A percentile compares a stretch with the other conserved stretches of the same genome.
Evolutionary conservation across 92 coral and sea anemone genomes (phyloP).

Genomic region (Palythoa caribaeorum): DNA sequence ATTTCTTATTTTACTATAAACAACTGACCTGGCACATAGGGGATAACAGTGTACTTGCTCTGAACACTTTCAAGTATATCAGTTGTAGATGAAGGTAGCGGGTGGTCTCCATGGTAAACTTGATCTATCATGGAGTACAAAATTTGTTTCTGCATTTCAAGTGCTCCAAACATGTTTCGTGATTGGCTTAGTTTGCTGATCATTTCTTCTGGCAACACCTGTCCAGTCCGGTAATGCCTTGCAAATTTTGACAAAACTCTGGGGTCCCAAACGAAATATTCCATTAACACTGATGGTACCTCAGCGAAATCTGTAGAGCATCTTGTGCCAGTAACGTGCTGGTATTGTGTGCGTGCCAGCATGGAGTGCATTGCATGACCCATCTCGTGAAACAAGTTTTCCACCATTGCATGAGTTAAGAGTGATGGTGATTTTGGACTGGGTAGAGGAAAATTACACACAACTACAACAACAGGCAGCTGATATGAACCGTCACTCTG

Average conservation of each 20-base stretch:
- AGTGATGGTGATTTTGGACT: constrained; percentile 76
- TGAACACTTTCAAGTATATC: constrained; percentile 80
- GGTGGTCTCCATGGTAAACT: constrained; percentile 86
- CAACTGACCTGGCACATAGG: constrained; percentile 83
- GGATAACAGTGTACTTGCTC: constrained; percentile 75
- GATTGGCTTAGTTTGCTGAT: constrained; percentile 79
- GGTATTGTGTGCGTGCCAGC: constrained; percentile 95
- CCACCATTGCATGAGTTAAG: constrained; percentile 93
- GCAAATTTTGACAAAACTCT: constrained; percentile 83
- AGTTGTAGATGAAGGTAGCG: constrained; percentile 82
- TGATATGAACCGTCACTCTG: constrained; percentile 92
- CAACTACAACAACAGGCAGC: constrained; percentile 89
- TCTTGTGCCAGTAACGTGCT: constrained; percentile 96
- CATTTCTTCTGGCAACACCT: constrained; percentile 87
- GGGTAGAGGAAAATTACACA: constrained; percentile 96
- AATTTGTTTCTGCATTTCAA: constrained; percentile 97
- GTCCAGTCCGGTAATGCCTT: constrained; percentile 87
- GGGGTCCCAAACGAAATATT: constrained; percentile 95
- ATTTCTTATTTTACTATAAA: too few relatives aligned
- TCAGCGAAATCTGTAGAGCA: constrained; percentile 98
- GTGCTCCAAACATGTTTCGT: constrained; percentile 90
- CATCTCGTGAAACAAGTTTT: constrained; percentile 98
- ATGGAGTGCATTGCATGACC: constrained; percentile 99
- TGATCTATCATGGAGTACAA: constrained; percentile 95
- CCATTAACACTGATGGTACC: constrained; percentile 97